Conservation (phyloP, 1,140 invertebrate species). For the Rhynchophorus ferrugineus region DNA sequence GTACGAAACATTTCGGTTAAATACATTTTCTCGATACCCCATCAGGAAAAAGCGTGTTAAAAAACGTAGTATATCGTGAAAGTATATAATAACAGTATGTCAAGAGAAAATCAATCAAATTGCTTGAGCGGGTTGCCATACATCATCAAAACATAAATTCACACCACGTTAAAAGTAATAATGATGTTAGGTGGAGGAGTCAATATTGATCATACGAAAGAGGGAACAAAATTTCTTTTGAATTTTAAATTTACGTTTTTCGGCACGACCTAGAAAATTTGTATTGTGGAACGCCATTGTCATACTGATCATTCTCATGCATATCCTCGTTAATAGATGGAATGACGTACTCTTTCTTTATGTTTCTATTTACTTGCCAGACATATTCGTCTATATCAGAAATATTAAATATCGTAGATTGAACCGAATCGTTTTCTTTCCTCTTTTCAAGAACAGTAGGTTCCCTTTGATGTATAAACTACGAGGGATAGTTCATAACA, state of each 20-base stretch:
- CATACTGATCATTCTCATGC: constrained; percentile 2
- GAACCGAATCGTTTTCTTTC: no score
- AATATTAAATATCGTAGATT: no score
- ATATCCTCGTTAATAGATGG: not conserved
- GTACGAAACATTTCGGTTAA: no score
- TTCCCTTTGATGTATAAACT: no score
- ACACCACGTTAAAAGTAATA: constrained; percentile 8
- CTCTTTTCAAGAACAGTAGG: no score
- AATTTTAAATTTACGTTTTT: constrained; percentile 6
- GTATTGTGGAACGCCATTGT: constrained; percentile 5
- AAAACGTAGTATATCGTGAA: not conserved
- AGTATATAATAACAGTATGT: not conserved
- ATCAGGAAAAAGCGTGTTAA: no score
- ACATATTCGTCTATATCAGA: not conserved
- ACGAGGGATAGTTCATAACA: no score
- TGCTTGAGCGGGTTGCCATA: constrained; percentile 2
- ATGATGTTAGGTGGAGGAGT: constrained; percentile 11
- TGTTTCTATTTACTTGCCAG: not conserved
- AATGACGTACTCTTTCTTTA: not conserved
- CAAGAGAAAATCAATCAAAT: constrained; percentile 6
- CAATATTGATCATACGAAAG: constrained; percentile 8
- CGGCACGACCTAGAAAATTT: constrained; percentile 4
- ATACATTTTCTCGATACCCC: no score
- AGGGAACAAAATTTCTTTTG: not conserved
- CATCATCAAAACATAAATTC: constrained; percentile 13